A percentile compares a stretch with the other conserved stretches of the same genome.
phyloP scores from a whole-genome alignment of 2,797 vertebrate species.

The Eurystomus glaucurus region DNA sequence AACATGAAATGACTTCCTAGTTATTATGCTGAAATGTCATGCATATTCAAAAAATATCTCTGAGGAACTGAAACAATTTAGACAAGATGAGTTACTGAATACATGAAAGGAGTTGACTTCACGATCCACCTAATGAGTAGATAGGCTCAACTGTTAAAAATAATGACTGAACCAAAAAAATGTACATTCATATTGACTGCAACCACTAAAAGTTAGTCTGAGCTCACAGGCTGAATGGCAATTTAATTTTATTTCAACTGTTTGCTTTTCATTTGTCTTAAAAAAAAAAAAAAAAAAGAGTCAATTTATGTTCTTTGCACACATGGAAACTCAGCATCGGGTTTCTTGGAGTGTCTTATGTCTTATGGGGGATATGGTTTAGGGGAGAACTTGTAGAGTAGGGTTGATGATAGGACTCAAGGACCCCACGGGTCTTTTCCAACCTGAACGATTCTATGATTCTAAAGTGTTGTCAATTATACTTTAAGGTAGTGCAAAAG shows the following conservation, averaged over 20 bases:
- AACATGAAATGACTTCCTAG: conserved; percentile 63
- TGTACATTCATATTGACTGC: neutral
- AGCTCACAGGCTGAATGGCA: neutral
- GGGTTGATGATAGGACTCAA: too few species aligned
- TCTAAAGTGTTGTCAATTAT: neutral
- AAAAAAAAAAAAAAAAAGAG: neutral
- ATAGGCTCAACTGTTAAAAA: conserved; percentile 64
- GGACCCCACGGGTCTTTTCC: too few species aligned
- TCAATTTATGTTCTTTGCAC: neutral
- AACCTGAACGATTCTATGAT: too few species aligned
- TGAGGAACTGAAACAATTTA: conserved; percentile 72
- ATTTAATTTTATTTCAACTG: conserved; percentile 37
- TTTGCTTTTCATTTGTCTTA: conserved; percentile 17
- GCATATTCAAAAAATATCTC: conserved; percentile 74
- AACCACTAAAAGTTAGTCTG: neutral
- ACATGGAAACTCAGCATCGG: neutral
- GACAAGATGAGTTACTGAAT: conserved; percentile 61
- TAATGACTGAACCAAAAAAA: conserved; percentile 52
- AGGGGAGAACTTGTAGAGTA: too few species aligned
- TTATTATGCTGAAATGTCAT: conserved; percentile 68
- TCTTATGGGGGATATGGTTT: neutral
- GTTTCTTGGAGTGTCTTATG: neutral
- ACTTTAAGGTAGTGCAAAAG: neutral
- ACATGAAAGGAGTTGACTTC: conserved; percentile 63
- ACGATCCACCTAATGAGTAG: conserved; percentile 44